Conservation (phyloP, 1,140 invertebrate species). For the Ceratitis capitata region DNA sequence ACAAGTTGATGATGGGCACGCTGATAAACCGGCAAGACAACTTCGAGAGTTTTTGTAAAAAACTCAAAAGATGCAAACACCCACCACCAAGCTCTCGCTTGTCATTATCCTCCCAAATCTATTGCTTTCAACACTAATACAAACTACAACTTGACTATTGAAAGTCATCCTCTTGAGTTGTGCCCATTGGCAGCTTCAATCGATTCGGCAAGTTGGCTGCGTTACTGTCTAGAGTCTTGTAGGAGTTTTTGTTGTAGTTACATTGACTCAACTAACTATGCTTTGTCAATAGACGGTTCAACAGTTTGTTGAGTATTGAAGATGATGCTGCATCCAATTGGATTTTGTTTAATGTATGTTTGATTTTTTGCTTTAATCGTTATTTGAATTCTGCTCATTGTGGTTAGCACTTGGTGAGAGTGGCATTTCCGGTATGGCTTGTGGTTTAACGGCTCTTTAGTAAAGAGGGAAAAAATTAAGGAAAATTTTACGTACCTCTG, state of each 20-base stretch:
- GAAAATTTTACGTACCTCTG: too few relatives aligned
- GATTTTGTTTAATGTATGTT: neutral
- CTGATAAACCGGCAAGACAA: neutral
- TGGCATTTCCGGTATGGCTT: slow-evolving; percentile 11
- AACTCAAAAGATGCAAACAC: neutral
- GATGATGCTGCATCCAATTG: slow-evolving; percentile 11
- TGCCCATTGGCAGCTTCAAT: neutral
- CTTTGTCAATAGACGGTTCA: too few relatives aligned
- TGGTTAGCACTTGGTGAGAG: too few relatives aligned
- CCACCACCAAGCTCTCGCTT: neutral
- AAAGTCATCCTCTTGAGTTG: neutral
- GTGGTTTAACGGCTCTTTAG: slow-evolving; percentile 28
- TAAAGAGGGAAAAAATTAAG: too few relatives aligned
- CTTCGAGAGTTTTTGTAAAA: neutral
- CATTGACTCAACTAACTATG: too few relatives aligned
- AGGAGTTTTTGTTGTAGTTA: too few relatives aligned
- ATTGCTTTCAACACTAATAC: neutral
- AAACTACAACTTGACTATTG: too few relatives aligned
- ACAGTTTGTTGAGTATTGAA: too few relatives aligned
- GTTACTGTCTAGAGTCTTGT: neutral
- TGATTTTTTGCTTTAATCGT: neutral
- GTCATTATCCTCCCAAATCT: neutral
- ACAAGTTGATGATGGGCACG: neutral
- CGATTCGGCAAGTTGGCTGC: too few relatives aligned
- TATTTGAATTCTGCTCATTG: too few relatives aligned